Conservation (phyloP, 2,797 vertebrate genomes). For the Strix occidentalis region DNA sequence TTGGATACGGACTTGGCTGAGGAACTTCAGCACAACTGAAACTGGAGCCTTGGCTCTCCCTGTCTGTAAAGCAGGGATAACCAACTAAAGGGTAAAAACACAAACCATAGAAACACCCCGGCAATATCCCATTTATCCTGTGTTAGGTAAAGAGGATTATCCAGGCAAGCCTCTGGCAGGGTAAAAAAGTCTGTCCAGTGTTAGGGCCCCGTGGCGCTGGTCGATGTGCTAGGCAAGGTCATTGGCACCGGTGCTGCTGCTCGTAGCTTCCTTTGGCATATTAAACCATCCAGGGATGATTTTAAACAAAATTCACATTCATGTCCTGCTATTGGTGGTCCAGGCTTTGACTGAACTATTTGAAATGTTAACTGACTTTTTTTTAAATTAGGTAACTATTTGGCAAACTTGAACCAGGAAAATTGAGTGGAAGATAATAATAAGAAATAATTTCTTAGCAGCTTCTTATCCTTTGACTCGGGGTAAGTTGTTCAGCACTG, state of each 20-base stretch:
- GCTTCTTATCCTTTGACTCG: background rate
- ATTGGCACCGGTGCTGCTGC: fast-evolving
- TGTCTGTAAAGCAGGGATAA: background rate
- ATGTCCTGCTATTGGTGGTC: background rate
- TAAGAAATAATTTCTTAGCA: background rate
- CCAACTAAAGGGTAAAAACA: background rate
- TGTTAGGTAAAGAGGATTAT: background rate
- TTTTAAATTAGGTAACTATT: fast-evolving
- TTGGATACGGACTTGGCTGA: background rate
- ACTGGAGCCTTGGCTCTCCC: background rate
- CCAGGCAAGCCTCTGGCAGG: background rate
- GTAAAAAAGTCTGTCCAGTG: background rate
- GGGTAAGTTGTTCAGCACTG: fast-evolving
- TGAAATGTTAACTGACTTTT: background rate
- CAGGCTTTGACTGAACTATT: background rate
- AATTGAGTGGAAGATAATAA: background rate
- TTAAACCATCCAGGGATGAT: background rate
- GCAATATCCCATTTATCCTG: background rate
- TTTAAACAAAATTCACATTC: background rate
- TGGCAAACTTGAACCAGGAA: background rate
- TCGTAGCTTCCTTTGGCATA: background rate
- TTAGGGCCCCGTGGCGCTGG: background rate
- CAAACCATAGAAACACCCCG: background rate
- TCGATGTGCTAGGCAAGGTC: background rate
- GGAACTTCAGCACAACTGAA: background rate